Evolutionary conservation across 64 coral and sea anemone species (phyloP).

Genomic region (Pocillopora verrucosa): DNA sequence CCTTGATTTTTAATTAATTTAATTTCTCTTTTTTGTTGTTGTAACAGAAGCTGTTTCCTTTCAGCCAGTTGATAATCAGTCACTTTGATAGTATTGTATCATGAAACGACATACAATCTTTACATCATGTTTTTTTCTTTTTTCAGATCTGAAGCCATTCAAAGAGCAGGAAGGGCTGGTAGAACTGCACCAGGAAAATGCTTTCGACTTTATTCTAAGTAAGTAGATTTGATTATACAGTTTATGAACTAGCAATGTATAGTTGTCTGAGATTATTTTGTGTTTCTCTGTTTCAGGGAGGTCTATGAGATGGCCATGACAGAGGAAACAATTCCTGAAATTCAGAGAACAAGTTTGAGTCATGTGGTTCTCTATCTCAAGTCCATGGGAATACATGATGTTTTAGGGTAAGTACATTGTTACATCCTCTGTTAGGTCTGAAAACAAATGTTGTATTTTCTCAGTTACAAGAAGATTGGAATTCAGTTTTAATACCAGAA

Average conservation of each 20-base stretch:
- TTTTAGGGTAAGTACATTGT: slow-evolving; percentile 54
- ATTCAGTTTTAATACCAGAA: neutral
- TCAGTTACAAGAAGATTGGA: neutral
- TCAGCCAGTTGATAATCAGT: too few relatives aligned
- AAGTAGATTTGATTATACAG: neutral
- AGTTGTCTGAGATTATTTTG: neutral
- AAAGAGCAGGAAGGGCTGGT: slow-evolving; percentile 83
- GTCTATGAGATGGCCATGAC: slow-evolving; percentile 77
- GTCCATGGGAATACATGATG: slow-evolving; percentile 81
- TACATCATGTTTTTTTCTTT: neutral
- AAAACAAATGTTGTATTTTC: neutral
- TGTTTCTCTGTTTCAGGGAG: slow-evolving; percentile 38
- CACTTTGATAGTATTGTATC: too few relatives aligned
- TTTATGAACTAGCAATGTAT: too few relatives aligned
- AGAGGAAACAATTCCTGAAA: slow-evolving; percentile 83
- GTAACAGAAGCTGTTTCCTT: too few relatives aligned
- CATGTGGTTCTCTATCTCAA: slow-evolving; percentile 88
- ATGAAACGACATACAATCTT: too few relatives aligned
- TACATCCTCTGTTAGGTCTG: neutral
- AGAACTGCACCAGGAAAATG: slow-evolving; percentile 84
- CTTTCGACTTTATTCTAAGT: slow-evolving; percentile 90
- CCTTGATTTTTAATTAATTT: too few relatives aligned
- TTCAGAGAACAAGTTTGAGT: slow-evolving; percentile 82
- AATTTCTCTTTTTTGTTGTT: too few relatives aligned
- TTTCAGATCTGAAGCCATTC: slow-evolving; percentile 85